phyloP scores from a whole-genome alignment of 2,113 vertebrate genomes.

The Pteruthius melanotis region DNA sequence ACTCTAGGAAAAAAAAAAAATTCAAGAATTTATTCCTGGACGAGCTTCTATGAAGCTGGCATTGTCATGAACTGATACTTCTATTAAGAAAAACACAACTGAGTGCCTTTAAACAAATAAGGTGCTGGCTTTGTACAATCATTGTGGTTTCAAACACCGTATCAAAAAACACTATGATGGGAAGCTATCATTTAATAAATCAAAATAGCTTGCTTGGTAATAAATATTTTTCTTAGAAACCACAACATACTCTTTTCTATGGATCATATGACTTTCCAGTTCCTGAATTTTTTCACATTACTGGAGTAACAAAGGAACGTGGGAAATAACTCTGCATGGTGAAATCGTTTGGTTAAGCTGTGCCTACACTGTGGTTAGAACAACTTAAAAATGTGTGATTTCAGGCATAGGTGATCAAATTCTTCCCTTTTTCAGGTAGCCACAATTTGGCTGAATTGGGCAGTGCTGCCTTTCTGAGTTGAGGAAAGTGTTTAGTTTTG shows the following conservation, averaged over 20 bases:
- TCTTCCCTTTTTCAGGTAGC: neutral
- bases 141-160: neutral
- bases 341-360: neutral
- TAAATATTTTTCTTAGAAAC: slow-evolving; percentile 58
- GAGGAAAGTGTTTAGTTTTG: neutral
- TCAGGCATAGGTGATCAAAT: neutral
- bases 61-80: slow-evolving; percentile 10
- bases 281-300: slow-evolving; percentile 10
- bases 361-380: neutral
- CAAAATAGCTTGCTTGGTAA: slow-evolving; percentile 21
- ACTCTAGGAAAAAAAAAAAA: neutral
- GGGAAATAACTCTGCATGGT: neutral
- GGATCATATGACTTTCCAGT: slow-evolving; percentile 6
- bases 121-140: neutral
- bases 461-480: neutral
- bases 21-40: slow-evolving; percentile 41
- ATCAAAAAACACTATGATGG: neutral
- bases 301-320: slow-evolving; percentile 1
- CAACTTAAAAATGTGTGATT: neutral
- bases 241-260: slow-evolving; percentile 15
- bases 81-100: slow-evolving; percentile 37
- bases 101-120: slow-evolving; percentile 29
- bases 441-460: neutral
- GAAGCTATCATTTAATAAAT: slow-evolving; percentile 58
- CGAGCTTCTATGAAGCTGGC: neutral